A percentile compares a stretch with the other conserved stretches of the same genome.
These are phyloP conservation scores for Chelmon rostratus DNA, from an alignment of 2,797 vertebrate species.

Conservation along the genomic window DNA sequence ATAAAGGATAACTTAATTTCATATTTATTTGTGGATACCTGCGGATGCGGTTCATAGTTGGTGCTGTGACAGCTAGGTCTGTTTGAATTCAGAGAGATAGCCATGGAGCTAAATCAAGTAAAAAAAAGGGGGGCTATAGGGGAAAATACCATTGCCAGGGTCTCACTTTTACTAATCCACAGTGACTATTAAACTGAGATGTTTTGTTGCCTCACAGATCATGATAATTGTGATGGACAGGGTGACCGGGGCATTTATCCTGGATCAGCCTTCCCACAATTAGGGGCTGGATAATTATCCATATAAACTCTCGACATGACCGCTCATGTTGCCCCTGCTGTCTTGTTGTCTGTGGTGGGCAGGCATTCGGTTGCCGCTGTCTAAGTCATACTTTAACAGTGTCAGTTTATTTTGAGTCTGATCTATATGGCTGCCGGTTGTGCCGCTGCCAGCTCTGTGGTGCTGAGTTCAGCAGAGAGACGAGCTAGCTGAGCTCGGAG, in stretches of 20 bases:
- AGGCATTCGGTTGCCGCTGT: constrained; percentile 54
- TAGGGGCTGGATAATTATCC: constrained; percentile 56
- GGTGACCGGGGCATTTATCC: constrained; percentile 10
- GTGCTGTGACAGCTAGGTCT: too few species aligned
- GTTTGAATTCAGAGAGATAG: constrained; percentile 6
- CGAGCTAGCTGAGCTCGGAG: constrained; percentile 37
- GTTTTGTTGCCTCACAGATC: constrained; percentile 33
- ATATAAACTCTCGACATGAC: constrained; percentile 32
- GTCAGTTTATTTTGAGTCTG: constrained; percentile 59
- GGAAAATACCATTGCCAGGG: not conserved
- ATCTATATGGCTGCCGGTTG: constrained; percentile 36
- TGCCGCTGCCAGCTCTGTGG: constrained; percentile 65
- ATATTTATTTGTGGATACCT: constrained; percentile 18
- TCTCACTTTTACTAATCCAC: constrained; percentile 25
- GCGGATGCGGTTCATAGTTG: constrained; percentile 1
- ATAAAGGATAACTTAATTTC: too few species aligned
- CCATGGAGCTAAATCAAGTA: constrained; percentile 11
- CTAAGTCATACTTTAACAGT: constrained; percentile 52
- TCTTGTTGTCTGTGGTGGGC: constrained; percentile 57
- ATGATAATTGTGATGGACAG: constrained; percentile 37
- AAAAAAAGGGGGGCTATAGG: not conserved
- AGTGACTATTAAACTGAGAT: constrained; percentile 5
- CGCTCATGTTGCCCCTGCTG: constrained; percentile 55
- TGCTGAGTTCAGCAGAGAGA: constrained; percentile 72
- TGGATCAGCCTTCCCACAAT: constrained; percentile 38